Percentiles rank a stretch among this genome's conserved stretches.
Conservation (phyloP, 1,140 invertebrate species). For the Glomeris maerens region DNA sequence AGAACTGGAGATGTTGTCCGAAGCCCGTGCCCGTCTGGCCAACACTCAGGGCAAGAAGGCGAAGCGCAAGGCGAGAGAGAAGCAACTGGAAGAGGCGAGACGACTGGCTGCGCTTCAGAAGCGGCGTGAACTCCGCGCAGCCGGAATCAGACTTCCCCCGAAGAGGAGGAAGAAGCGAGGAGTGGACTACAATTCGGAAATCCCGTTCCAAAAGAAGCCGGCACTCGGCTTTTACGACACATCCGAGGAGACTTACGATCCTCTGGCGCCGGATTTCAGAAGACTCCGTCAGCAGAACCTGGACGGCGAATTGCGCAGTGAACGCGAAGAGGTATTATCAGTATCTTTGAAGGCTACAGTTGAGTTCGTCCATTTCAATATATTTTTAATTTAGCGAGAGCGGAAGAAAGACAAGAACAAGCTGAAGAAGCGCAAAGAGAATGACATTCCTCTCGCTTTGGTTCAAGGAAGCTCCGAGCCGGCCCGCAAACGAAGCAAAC, state of each 20-base stretch:
- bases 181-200: conserved; percentile 95
- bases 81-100: conserved; percentile 94
- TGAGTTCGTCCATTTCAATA: not conserved
- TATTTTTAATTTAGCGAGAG: conserved; percentile 39
- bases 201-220: conserved; percentile 92
- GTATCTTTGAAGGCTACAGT: not conserved
- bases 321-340: conserved; percentile 61
- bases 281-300: conserved; percentile 79
- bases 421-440: conserved; percentile 86
- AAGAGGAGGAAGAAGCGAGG: conserved; percentile 63
- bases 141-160: conserved; percentile 72
- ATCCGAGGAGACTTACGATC: conserved; percentile 71
- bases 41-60: conserved; percentile 99
- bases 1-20: conserved; percentile 98
- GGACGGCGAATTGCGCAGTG: conserved; percentile 75
- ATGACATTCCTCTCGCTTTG: conserved; percentile 86
- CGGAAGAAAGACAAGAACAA: conserved; percentile 82
- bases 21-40: conserved; percentile 90
- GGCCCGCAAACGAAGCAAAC: conserved; percentile 81
- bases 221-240: conserved; percentile 88
- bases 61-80: conserved; percentile 95
- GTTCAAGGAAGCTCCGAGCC: conserved; percentile 71
- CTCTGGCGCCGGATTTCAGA: conserved; percentile 74
- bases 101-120: conserved; percentile 92
- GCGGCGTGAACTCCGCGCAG: conserved; percentile 84